A percentile compares a stretch with the other conserved stretches of the same genome.
Conservation (phyloP, 2,797 vertebrate species). For the Schizopygopsis malacanthus region DNA sequence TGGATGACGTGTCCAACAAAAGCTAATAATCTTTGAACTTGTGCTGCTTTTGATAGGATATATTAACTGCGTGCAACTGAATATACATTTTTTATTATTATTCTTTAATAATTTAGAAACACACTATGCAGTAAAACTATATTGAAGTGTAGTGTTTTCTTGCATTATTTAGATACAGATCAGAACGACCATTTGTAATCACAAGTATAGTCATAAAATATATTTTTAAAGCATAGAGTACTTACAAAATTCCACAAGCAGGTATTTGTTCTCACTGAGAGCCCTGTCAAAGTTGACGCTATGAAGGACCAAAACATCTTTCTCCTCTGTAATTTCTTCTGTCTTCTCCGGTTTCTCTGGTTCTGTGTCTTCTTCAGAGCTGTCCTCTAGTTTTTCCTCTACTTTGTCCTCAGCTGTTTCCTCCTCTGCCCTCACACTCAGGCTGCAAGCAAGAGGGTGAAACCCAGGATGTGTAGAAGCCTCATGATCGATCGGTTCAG, state of each 20-base stretch:
- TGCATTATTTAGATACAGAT: neutral
- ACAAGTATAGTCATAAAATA: neutral
- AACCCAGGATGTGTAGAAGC: constrained; percentile 61
- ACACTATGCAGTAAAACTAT: neutral
- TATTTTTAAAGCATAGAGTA: constrained; percentile 52
- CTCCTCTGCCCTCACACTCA: constrained; percentile 50
- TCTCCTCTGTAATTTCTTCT: constrained; percentile 81
- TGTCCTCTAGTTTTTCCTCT: constrained; percentile 26
- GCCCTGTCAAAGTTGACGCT: constrained; percentile 84
- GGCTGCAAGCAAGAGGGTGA: constrained; percentile 74
- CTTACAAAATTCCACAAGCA: constrained; percentile 96
- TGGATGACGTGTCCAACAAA: constrained; percentile 4
- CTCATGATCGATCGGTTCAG: constrained; percentile 62
- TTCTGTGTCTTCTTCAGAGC: constrained; percentile 58
- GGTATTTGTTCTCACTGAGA: constrained; percentile 79
- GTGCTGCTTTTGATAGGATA: neutral
- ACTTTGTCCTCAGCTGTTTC: neutral
- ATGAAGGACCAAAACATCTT: constrained; percentile 85
- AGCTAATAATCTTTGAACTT: neutral
- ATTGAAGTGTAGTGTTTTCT: neutral
- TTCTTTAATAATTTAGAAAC: neutral
- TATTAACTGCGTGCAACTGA: neutral
- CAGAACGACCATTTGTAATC: neutral
- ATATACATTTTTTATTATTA: neutral
- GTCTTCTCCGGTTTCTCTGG: constrained; percentile 62